Base-by-base conservation (phyloP, 2,113 vertebrate genomes). In the Thunnus maccoyii region DNA sequence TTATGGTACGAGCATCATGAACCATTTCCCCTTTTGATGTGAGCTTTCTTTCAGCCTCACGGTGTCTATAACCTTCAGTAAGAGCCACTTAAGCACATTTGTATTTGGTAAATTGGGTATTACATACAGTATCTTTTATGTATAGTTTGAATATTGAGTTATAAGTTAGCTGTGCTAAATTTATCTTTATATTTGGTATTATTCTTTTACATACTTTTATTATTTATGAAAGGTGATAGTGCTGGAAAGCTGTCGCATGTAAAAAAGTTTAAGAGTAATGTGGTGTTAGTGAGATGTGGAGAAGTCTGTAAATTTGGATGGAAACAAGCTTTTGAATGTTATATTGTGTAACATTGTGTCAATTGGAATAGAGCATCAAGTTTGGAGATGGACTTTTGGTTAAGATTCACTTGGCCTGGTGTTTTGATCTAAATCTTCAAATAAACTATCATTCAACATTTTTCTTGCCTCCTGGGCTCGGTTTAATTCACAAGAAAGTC, bases 1-100 rank as follows among this genome's bases (percentile, higher is more conserved):
- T 88, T 75, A 78, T 83, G 65, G 48, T 32, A 47, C 50, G 60
- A 66, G 55, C 58, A 73, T 79, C 81, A 89, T 81, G 52, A 85
- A 17, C 58, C 48, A 79, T 67, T 83, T 71, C 25, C 22, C 61
- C 27, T 60, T 77, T 71, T 68, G 65, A 78, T 79, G 74, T 50
- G 25, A 76, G 48, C 56, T 56, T 85, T 25, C 63, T 56, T 65
- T 82, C 32, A 60, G 15, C 62, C 30, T 72, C 2, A 41, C 27
- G 62, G 47, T 54, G 51, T 66, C 25, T 25, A 30, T 60, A 30
- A n/a, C 4, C 47, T 30, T 50, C 25, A 57, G 13, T 27, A n/a
- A 66, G 57, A 74, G 57, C 44, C 51, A 27, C 15, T 80, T 60
- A 58, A 72, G 60, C 56, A 85, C 15, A 58, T 72, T 67, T 83